Evolutionary conservation across 2,888 invertebrate genomes (phyloP).

Genomic region (Conomelus anceps): DNA sequence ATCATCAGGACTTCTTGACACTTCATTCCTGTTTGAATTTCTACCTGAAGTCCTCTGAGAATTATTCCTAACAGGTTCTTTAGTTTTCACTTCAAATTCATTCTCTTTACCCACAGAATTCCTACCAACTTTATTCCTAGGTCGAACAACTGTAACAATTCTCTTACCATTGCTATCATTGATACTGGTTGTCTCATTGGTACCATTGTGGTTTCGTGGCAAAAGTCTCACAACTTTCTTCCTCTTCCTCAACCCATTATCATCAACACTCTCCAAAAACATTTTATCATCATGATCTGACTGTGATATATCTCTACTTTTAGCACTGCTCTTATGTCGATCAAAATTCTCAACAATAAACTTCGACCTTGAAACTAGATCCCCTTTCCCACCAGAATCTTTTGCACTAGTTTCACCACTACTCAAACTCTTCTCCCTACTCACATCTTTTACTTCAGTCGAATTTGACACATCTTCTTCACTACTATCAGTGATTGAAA

Average conservation of each 20-base stretch:
- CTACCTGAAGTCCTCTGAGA: not conserved
- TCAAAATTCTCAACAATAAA: not conserved
- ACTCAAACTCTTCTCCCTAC: not conserved
- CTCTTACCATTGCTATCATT: not conserved
- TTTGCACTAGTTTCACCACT: not conserved
- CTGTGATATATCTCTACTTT: not conserved
- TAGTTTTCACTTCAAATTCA: not conserved
- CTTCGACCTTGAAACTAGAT: not conserved
- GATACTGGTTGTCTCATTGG: not conserved
- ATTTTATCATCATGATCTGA: not conserved
- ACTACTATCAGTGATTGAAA: not conserved
- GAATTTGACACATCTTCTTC: not conserved
- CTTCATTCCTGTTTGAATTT: not conserved
- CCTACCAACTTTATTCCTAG: not conserved
- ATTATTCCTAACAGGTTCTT: not conserved
- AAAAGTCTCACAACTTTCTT: not conserved
- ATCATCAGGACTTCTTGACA: not conserved
- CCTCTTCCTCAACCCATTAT: not conserved
- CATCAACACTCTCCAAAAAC: not conserved
- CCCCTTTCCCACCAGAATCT: not conserved
- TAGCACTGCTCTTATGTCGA: not conserved
- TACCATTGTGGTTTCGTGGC: not conserved
- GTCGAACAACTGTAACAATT: not conserved
- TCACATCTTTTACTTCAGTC: not conserved
- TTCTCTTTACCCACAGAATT: constrained; percentile 4